These are phyloP conservation scores for Elegia similella DNA, from an alignment of 2,888 invertebrate species.

Conservation along the genomic window DNA sequence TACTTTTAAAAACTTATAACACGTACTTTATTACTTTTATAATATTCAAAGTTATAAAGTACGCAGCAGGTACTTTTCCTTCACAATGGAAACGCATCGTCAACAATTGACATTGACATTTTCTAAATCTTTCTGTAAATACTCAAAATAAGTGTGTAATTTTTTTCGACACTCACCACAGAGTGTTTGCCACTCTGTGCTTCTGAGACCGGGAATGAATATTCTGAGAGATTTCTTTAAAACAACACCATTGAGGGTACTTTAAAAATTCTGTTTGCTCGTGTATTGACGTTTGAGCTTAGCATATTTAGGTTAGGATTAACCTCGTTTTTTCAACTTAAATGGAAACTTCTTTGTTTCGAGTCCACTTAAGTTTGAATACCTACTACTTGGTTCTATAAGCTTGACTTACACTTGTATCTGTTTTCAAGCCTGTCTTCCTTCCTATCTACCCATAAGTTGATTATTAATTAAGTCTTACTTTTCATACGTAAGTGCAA, in stretches of 20 bases:
- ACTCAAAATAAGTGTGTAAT: conserved; percentile 49
- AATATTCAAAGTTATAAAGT: too few relatives aligned
- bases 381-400: too few relatives aligned
- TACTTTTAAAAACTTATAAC: too few relatives aligned
- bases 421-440: too few relatives aligned
- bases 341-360: not conserved
- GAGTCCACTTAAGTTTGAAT: not conserved
- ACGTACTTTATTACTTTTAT: too few relatives aligned
- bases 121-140: conserved; percentile 58
- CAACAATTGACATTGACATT: conserved; percentile 31
- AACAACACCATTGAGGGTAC: conserved; percentile 1
- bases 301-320: conserved; percentile 1
- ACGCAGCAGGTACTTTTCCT: not conserved
- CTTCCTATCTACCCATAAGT: too few relatives aligned
- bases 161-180: conserved; percentile 38
- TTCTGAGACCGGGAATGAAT: conserved; percentile 27
- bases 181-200: conserved; percentile 52
- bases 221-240: conserved; percentile 10
- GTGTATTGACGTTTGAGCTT: conserved; percentile 6
- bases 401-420: too few relatives aligned
- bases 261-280: conserved; percentile 8
- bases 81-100: conserved; percentile 17
- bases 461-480: too few relatives aligned
- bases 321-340: not conserved
- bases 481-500: not conserved